Base-by-base conservation (phyloP, 2,797 vertebrate genomes). In the Graptemys geographica region DNA sequence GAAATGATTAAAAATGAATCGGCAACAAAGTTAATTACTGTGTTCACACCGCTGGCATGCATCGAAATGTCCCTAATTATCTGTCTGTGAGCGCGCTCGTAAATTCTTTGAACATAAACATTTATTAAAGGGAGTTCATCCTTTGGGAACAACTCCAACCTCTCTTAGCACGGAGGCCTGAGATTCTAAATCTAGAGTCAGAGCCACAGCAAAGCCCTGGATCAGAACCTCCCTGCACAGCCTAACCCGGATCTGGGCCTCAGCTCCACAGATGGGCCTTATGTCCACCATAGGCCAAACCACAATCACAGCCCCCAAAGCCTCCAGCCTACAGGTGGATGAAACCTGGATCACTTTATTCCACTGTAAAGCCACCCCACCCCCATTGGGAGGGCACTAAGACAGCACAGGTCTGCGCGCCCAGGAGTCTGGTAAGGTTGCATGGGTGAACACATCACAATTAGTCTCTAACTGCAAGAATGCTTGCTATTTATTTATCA, bases 11-110 rank as follows among this genome's bases (percentile, higher is more conserved):
- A 95, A 97, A 97, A 93, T 95, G 94, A 93, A 97, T 96, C 88
- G 90, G 95, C 96, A 96, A 86, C 97, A 93, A 94, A 97, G 97
- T 96, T 97, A 97, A 96, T 97, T 96, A 96, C 96, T 87, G 53
- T 89, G 92, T 86, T 96, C 81, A 1, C 87, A 86, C 88, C 52
- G 95, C 95, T 91, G 96, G 96, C 95, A 83, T 93, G 96, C 96
- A 97, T 96, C 62, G 93, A 93, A 96, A 96, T 93, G 90, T 95
- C 95, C 94, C 96, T 97, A 95, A 96, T 97, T 96, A 97, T 88
- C 92, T 28, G 56, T 79, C 92, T 84, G 92, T 18, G 89, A 95
- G 94, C 93, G 4, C 93, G 44, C 93, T 90, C 88, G 79, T 90
- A 90, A 95, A 90, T 91, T 92, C 95, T 95, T 96, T 95, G 96